Conservation (phyloP, 2,113 vertebrate species). For the Melanerpes aurifrons region DNA sequence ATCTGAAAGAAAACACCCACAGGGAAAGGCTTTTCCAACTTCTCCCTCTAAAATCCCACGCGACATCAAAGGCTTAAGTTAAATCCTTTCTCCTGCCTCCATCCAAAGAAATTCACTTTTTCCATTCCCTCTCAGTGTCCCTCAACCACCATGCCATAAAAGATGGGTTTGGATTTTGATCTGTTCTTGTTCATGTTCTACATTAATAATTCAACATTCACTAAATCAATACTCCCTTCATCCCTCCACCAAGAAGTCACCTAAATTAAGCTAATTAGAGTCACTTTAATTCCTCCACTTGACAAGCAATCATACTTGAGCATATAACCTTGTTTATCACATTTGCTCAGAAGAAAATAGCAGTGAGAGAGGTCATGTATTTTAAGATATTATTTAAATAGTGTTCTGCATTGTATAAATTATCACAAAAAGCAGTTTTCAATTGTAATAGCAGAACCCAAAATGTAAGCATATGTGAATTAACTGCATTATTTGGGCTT, state of each 20-base stretch:
- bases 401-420: background rate
- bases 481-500: background rate
- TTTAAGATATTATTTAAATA: background rate
- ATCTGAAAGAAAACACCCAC: background rate
- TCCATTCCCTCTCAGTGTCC: background rate
- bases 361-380: background rate
- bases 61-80: rapidly evolving
- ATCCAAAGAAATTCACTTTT: background rate
- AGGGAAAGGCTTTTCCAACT: background rate
- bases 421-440: background rate
- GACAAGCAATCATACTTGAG: background rate
- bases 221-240: background rate
- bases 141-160: background rate
- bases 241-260: background rate
- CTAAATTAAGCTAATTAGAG: background rate
- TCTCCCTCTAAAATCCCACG: background rate
- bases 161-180: background rate
- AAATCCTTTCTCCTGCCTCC: background rate
- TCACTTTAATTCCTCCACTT: background rate
- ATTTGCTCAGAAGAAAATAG: background rate
- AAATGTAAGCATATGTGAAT: background rate
- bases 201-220: background rate
- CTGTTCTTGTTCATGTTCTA: rapidly evolving
- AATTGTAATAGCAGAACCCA: background rate
- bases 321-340: background rate